phyloP scores from a whole-genome alignment of 2,113 vertebrate species.

The Scopus umbretta region DNA sequence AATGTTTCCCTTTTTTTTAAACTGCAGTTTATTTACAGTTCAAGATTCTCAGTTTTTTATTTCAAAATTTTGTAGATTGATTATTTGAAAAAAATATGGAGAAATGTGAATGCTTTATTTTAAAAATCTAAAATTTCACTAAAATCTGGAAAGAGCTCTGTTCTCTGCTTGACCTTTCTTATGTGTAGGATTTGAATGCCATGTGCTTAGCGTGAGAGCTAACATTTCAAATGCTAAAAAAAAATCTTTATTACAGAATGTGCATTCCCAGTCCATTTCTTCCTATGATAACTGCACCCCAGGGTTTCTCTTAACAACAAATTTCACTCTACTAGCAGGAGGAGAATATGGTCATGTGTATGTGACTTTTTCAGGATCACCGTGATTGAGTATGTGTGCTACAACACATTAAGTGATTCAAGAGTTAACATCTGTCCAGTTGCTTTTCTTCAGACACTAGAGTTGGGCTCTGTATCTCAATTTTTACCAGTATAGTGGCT shows the following conservation, averaged over 20 bases:
- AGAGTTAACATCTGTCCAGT: neutral
- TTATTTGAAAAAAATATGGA: neutral
- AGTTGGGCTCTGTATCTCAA: slow-evolving; percentile 8
- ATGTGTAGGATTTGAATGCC: neutral
- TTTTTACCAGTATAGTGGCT: neutral
- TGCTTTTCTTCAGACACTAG: neutral
- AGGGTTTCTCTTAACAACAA: neutral
- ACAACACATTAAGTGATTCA: neutral
- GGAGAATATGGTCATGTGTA: neutral
- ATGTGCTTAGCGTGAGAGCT: neutral
- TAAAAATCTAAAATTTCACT: slow-evolving; percentile 42
- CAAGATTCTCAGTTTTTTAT: neutral
- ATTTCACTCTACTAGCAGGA: neutral
- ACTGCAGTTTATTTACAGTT: slow-evolving; percentile 13
- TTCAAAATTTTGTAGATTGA: neutral
- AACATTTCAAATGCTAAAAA: neutral
- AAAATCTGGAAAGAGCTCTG: neutral
- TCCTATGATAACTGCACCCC: neutral
- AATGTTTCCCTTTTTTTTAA: neutral
- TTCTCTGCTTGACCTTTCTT: neutral
- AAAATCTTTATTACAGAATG: neutral
- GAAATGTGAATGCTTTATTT: neutral
- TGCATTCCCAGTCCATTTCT: slow-evolving; percentile 15
- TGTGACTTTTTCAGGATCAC: neutral
- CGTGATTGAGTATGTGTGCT: neutral